Conservation (phyloP, 2,797 vertebrate species). For the Amphiprion clarkii region DNA sequence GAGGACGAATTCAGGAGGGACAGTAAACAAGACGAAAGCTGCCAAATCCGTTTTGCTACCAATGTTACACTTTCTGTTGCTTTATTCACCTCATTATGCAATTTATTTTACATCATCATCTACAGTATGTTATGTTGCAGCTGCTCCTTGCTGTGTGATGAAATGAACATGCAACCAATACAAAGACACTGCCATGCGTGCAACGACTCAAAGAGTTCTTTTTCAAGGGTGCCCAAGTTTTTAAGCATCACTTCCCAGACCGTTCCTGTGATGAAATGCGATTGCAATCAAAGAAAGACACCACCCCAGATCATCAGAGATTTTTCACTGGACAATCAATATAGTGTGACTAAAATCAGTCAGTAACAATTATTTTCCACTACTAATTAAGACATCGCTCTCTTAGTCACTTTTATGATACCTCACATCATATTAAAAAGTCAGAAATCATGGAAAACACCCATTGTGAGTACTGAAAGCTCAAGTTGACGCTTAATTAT, state of each 20-base stretch:
- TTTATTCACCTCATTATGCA: constrained; percentile 14
- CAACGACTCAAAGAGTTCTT: constrained; percentile 6
- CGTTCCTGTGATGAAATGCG: constrained; percentile 52
- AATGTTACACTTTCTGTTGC: constrained; percentile 4
- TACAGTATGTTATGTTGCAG: constrained; percentile 1
- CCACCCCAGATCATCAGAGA: background rate
- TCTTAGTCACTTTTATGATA: background rate
- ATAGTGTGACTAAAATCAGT: background rate
- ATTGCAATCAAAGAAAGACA: constrained; percentile 11
- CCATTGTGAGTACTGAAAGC: background rate
- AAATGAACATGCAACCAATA: constrained; percentile 47
- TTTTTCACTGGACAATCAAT: constrained; percentile 3
- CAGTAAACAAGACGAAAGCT: background rate
- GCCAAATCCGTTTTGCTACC: background rate
- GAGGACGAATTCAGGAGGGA: constrained; percentile 57
- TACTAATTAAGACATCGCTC: background rate
- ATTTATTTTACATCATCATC: constrained; percentile 5
- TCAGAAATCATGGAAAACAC: background rate
- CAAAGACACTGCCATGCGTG: constrained; percentile 13
- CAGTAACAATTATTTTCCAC: background rate
- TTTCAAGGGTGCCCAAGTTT: background rate
- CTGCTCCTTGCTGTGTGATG: constrained; percentile 49
- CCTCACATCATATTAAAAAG: background rate
- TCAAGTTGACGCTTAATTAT: background rate
- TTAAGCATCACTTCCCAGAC: background rate